A percentile compares a stretch with the other conserved stretches of the same genome.
Evolutionary conservation across 2,797 vertebrate genomes (phyloP).

Genomic region (Oryzias sinensis): DNA sequence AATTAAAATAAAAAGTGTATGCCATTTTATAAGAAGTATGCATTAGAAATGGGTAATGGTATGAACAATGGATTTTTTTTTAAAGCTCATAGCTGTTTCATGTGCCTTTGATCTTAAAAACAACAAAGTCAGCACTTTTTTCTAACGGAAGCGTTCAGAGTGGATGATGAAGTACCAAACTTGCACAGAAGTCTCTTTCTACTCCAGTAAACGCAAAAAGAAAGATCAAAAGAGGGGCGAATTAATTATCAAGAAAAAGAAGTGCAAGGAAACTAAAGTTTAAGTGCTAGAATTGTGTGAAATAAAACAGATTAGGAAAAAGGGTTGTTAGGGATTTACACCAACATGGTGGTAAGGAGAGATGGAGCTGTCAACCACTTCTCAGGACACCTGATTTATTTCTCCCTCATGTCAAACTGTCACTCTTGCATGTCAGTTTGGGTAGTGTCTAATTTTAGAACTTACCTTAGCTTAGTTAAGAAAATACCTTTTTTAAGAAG

Average conservation of each 20-base stretch:
- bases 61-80: slow-evolving; percentile 9
- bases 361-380: not conserved
- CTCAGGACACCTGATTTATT: not conserved
- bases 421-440: no score
- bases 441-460: no score
- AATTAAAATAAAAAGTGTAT: no score
- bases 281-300: not conserved
- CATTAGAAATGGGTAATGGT: not conserved
- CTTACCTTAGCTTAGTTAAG: no score
- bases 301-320: not conserved
- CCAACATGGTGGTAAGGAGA: not conserved
- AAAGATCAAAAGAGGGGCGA: not conserved
- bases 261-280: not conserved
- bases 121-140: slow-evolving; percentile 36
- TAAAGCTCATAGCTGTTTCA: slow-evolving; percentile 2
- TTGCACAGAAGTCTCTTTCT: slow-evolving; percentile 9
- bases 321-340: not conserved
- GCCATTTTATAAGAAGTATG: not conserved
- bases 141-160: not conserved
- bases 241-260: no score
- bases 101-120: slow-evolving; percentile 26
- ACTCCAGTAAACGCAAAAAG: slow-evolving; percentile 25
- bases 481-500: no score
- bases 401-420: not conserved
- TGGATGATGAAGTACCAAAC: slow-evolving; percentile 3